phyloP scores from a whole-genome alignment of 2,113 vertebrate genomes.

The Carlito syrichta region DNA sequence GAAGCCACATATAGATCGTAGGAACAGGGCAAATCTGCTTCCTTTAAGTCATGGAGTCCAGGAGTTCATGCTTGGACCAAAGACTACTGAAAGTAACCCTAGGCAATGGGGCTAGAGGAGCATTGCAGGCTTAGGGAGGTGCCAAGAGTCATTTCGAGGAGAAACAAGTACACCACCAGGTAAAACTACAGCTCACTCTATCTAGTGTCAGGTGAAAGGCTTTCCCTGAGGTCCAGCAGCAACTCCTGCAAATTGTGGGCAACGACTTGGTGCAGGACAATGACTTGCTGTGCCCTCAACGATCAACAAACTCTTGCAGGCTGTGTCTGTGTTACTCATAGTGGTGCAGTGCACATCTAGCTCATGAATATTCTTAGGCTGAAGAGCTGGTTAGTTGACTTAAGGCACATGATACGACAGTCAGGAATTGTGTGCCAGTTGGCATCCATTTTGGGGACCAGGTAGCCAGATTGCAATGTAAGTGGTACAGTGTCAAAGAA shows the following conservation, averaged over 20 bases:
- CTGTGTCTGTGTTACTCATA: conserved; percentile 75
- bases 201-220: neutral
- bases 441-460: conserved; percentile 24
- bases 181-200: conserved; percentile 54
- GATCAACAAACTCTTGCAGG: conserved; percentile 79
- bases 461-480: neutral
- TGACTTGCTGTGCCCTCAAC: conserved; percentile 64
- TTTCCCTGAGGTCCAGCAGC: neutral
- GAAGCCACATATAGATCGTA: neutral
- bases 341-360: conserved; percentile 71
- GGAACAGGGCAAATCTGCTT: conserved; percentile 26
- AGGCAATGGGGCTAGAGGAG: neutral
- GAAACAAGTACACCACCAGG: conserved; percentile 41
- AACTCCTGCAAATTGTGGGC: conserved; percentile 71
- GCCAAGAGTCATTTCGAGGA: conserved; percentile 37
- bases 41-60: conserved; percentile 2
- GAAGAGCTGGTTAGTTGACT: conserved; percentile 80
- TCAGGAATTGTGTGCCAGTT: conserved; percentile 80
- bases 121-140: neutral
- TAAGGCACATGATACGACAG: conserved; percentile 83
- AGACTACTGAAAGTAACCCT: conserved; percentile 19
- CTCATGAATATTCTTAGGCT: conserved; percentile 64
- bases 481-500: conserved; percentile 4
- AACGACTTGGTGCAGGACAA: conserved; percentile 53
- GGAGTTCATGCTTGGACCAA: neutral